These are phyloP conservation scores for Epinephelus malabaricus DNA, from an alignment of 2,797 vertebrate genomes.

Conservation along the genomic window DNA sequence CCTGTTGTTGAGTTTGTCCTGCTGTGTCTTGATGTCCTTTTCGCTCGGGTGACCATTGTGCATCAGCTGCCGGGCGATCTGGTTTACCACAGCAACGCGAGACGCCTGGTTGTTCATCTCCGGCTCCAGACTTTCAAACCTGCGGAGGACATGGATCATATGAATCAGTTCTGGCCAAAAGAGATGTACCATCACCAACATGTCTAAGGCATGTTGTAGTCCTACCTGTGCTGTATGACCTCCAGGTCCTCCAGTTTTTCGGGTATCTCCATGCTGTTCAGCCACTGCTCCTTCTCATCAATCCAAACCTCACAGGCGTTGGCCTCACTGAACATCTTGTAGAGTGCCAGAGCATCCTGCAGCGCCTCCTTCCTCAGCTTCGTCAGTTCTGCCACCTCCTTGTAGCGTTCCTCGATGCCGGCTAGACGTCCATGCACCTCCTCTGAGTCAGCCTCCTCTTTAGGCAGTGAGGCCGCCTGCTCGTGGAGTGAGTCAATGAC, in stretches of 20 bases:
- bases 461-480: conserved; percentile 87
- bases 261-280: conserved; percentile 93
- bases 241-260: conserved; percentile 94
- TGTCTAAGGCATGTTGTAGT: fast-evolving
- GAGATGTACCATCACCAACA: neutral
- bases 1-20: conserved; percentile 97
- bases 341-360: conserved; percentile 94
- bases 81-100: conserved; percentile 95
- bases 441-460: conserved; percentile 82
- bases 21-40: conserved; percentile 94
- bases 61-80: conserved; percentile 95
- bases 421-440: conserved; percentile 85
- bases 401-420: conserved; percentile 94
- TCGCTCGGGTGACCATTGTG: conserved; percentile 94
- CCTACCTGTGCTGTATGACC: conserved; percentile 93
- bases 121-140: conserved; percentile 95
- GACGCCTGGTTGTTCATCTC: conserved; percentile 98
- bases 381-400: conserved; percentile 91
- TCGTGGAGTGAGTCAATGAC: conserved; percentile 93
- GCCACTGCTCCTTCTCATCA: conserved; percentile 96
- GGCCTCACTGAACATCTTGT: conserved; percentile 96
- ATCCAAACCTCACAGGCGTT: conserved; percentile 96
- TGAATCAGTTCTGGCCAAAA: neutral
- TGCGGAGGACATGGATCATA: conserved; percentile 51
- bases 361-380: conserved; percentile 93